Evolutionary conservation across 1,140 invertebrate species (phyloP).

Genomic region (Cydia strobilella): DNA sequence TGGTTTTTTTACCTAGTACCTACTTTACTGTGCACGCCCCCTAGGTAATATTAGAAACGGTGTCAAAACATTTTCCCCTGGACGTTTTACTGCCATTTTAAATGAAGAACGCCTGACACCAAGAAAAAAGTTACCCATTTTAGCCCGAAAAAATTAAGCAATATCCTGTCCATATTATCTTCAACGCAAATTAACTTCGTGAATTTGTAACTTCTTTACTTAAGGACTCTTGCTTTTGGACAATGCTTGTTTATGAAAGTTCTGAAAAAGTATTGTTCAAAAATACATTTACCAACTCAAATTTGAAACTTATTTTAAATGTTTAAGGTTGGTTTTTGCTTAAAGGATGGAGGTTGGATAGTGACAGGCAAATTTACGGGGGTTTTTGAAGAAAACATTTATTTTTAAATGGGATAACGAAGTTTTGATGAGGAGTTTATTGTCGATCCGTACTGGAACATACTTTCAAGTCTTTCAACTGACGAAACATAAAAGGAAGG

Average conservation of each 20-base stretch:
- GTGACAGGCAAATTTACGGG: background rate
- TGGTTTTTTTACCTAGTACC: background rate
- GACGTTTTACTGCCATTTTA: conserved; percentile 47
- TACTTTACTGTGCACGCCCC: conserved; percentile 36
- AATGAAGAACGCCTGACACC: conserved; percentile 43
- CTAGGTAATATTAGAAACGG: conserved; percentile 45
- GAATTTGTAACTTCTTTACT: conserved; percentile 24
- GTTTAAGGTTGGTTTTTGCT: background rate
- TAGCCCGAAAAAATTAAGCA: conserved; percentile 35
- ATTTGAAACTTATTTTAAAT: background rate
- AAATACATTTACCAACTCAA: background rate
- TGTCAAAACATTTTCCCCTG: conserved; percentile 50
- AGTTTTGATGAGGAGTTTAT: background rate
- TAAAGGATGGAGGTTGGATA: background rate
- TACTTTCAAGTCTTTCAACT: background rate
- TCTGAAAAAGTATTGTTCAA: background rate
- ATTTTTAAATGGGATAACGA: background rate
- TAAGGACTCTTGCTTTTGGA: conserved; percentile 1
- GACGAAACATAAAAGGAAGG: too few species aligned
- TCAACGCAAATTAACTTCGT: conserved; percentile 10
- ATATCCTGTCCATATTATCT: conserved; percentile 27
- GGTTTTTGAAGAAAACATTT: background rate
- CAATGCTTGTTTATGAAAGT: conserved; percentile 1
- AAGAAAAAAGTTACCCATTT: conserved; percentile 35
- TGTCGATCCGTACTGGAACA: background rate